These are phyloP conservation scores for Hephaestus fuliginosus DNA, from an alignment of 2,797 vertebrate species.

Conservation along the genomic window DNA sequence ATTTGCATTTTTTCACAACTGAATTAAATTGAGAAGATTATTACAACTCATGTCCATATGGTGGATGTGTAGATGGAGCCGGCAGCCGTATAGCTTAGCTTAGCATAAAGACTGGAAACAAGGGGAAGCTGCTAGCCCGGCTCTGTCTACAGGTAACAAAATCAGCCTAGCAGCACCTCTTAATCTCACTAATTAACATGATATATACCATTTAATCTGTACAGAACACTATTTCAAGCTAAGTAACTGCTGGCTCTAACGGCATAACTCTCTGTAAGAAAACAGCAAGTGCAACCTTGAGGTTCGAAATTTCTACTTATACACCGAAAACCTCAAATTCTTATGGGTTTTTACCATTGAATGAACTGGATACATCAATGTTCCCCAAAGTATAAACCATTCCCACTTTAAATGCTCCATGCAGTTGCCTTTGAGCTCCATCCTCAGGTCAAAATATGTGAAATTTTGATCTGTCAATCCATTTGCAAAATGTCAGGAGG, in stretches of 20 bases:
- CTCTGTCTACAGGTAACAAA: not conserved
- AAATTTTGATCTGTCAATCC: constrained; percentile 13
- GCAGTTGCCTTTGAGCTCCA: not conserved
- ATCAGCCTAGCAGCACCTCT: not conserved
- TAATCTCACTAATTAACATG: too few species aligned
- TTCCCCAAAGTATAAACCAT: not conserved
- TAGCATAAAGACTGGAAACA: not conserved
- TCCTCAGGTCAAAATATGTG: not conserved
- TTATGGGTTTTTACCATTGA: not conserved
- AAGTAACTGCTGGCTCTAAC: too few species aligned
- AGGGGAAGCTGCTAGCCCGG: not conserved
- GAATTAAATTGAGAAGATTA: too few species aligned
- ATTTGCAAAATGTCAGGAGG: constrained; percentile 34
- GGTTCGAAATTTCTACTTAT: not conserved
- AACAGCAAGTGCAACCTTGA: not conserved
- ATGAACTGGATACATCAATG: not conserved
- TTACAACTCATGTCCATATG: not conserved
- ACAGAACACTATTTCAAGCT: not conserved
- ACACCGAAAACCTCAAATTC: not conserved
- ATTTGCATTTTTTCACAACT: too few species aligned
- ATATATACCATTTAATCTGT: not conserved
- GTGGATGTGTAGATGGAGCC: not conserved
- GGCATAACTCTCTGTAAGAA: too few species aligned
- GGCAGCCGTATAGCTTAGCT: not conserved
- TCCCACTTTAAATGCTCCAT: not conserved